Evolutionary conservation across 53 echinoderm and acorn worm species (phyloP), one percentile per base, ranked within the genome.

Genomic region (Henricia sp.): DNA sequence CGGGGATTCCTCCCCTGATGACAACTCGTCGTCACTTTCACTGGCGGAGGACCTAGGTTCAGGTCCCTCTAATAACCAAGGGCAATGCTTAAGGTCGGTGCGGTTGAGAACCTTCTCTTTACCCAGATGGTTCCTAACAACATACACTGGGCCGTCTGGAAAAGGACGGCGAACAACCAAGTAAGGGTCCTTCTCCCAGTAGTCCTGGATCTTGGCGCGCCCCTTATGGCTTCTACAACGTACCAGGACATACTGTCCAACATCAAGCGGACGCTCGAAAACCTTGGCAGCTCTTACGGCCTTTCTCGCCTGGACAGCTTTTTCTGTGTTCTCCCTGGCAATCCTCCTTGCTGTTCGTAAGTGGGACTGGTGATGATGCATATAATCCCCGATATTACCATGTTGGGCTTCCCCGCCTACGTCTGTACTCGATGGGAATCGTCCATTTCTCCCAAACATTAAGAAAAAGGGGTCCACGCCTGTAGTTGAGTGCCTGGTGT

Each of bases 161-260:
- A 52, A 76, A 23, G 77, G 56, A 37, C 43, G 58, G 14, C 41
- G 26, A 9, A 76, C 60, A 36, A 55, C 77, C 10, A 57, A 30
- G 21, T 71, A 46, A 17, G 71, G 71, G 6, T 69, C 44, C 6
- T 40, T 10, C 21, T 65, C 82, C 63, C 82, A 82, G 39, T 37
- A 56, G 16, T 82, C 46, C 41, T 63, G 65, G 44, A 82, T 82
- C 67, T 66, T 82, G 48, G 54, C 23, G 9, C 85, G 36, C 12
- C 82, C 82, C 28, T 26, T 74, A 20, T 23, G 28, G 19, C 12
- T 62, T 8, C 43, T 50, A 6, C 34, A 20, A n/a, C 74, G 20
- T 13, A 56, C 74, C 26, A 86, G 74, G 37, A 86, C 63, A 63
- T 78, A 69, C 69, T 87, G 77, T 34, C 87, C 87, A 21, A 71